Evolutionary conservation across 2,797 vertebrate species (phyloP), one percentile per base, ranked within the genome.

Genomic region (Protonibea diacanthus): DNA sequence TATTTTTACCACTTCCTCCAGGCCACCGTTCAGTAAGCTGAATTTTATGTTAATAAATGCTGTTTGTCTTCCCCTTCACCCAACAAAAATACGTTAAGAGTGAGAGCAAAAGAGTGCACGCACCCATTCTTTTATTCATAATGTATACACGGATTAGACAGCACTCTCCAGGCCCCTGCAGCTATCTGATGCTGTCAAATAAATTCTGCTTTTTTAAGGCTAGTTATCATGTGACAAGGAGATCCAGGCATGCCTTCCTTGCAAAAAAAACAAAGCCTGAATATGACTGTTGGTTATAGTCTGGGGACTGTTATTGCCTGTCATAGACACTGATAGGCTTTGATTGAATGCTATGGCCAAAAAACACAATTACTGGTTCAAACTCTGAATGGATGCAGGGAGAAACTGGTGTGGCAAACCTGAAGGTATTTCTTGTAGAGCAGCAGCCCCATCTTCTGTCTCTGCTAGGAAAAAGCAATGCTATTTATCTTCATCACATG

Each of bases 391-490:
- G 44, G 17, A 33, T 48, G 65, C 52, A 52, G 59, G 21, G 27
- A 47, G 71, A 67, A 61, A 13, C 53, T 13, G 21, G 33, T 27
- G 29, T 49, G 27, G 58, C 27, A 57, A 74, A 55, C 13, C 63
- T 5, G 18, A 18, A 25, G 25, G 48, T 60, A 42, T 74, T 53
- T 81, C 27, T 71, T 42, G 44, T 29, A 80, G 90, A 74, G 69
- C 90, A 84, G 8, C 83, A 92, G 91, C 92, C 70, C 89, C 91
- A 88, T 89, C 92, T 91, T 75, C 91, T 89, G 90, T 87, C 83
- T 74, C 69, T 47, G 49, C 51, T 52, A 9, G 44, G 89, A 33
- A 83, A 87, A 81, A 49, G 52, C 86, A 88, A 10, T 1, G 42
- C 51, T 55, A 81, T 88, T 86, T 40, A 73, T 89, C 80, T 88